phyloP scores from a whole-genome alignment of 1,140 invertebrate species.

The Uloborus diversus region DNA sequence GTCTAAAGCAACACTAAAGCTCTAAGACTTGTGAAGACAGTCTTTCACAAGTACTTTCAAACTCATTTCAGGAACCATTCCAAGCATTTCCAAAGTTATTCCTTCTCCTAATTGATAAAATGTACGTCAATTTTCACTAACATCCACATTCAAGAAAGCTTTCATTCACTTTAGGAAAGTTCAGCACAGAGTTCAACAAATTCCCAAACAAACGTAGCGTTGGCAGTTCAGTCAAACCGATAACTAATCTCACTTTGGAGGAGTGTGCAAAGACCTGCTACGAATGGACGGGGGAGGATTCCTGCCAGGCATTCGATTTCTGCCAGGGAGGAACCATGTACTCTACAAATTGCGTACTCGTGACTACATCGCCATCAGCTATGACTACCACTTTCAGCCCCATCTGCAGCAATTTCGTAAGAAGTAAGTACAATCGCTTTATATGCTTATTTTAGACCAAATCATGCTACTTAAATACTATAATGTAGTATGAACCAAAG shows the following conservation, averaged over 20 bases:
- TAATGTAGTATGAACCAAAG: background rate
- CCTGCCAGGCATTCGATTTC: constrained; percentile 40
- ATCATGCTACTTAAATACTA: background rate
- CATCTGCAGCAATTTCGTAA: constrained; percentile 22
- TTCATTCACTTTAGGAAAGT: constrained; percentile 48
- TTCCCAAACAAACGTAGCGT: background rate
- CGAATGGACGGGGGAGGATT: constrained; percentile 16
- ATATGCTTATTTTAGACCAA: background rate
- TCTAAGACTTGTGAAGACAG: no score
- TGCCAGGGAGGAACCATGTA: constrained; percentile 12
- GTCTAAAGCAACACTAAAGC: no score
- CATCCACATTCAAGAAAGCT: no score
- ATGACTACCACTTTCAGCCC: background rate
- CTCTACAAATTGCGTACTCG: constrained; percentile 8
- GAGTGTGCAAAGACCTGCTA: constrained; percentile 33
- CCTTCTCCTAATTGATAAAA: no score
- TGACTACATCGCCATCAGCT: constrained; percentile 2
- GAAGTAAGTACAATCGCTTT: constrained; percentile 10
- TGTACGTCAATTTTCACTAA: no score
- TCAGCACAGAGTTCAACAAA: constrained; percentile 40
- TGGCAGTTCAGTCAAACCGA: background rate
- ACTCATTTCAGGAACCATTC: no score
- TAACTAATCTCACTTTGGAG: constrained; percentile 28
- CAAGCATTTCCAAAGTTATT: no score
- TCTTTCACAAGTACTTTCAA: no score